These are phyloP conservation scores for Apodemia zela DNA, from an alignment of 2,888 invertebrate genomes.

Conservation along the genomic window DNA sequence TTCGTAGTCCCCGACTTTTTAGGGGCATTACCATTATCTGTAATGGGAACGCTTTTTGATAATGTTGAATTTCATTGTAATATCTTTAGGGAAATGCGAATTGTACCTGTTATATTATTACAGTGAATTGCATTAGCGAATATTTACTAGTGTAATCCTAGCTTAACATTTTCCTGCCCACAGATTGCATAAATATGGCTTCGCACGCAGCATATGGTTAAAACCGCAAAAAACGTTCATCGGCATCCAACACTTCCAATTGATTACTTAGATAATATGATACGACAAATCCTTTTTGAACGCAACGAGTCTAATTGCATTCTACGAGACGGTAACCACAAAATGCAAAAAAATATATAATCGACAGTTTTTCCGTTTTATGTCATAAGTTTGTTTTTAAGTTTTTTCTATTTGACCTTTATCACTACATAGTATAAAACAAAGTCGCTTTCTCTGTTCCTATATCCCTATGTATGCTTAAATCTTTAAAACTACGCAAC, in stretches of 20 bases:
- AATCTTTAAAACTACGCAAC: no score
- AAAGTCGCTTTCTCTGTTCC: no score
- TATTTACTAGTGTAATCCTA: conserved; percentile 58
- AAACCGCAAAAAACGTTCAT: conserved; percentile 57
- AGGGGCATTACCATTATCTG: conserved; percentile 72
- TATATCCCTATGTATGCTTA: no score
- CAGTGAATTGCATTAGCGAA: conserved; percentile 35
- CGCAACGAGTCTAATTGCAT: neutral
- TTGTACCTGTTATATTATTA: conserved; percentile 47
- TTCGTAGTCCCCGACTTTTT: conserved; percentile 73
- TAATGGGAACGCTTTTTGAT: conserved; percentile 76
- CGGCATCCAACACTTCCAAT: conserved; percentile 62
- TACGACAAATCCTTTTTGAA: conserved; percentile 52
- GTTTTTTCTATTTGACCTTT: no score
- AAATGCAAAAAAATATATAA: no score
- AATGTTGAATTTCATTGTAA: conserved; percentile 70
- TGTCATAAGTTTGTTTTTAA: no score
- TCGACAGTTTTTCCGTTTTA: no score
- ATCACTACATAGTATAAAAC: no score
- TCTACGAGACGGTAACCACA: no score
- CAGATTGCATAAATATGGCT: conserved; percentile 70
- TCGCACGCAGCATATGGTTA: conserved; percentile 56
- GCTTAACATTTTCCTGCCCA: conserved; percentile 57
- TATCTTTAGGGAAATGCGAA: conserved; percentile 60
- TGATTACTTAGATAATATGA: conserved; percentile 59